These are phyloP conservation scores for Gari tellinella DNA, from an alignment of 2,888 invertebrate genomes.

Conservation along the genomic window DNA sequence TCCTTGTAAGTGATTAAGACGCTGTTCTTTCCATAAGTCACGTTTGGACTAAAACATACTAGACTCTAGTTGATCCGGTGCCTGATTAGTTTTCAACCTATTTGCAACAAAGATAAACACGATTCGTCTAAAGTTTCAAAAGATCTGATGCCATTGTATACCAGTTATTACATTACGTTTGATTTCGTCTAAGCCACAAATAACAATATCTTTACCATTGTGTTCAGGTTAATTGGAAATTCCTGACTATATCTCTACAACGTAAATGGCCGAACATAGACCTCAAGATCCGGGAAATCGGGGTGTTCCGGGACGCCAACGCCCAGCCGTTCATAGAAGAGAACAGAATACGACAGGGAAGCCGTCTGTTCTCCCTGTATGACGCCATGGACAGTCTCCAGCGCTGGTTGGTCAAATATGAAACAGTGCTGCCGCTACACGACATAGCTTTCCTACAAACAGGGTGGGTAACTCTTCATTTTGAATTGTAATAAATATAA, in stretches of 20 bases:
- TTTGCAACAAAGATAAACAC: no score
- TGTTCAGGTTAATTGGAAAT: conserved; percentile 74
- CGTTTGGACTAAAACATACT: no score
- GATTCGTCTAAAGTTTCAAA: no score
- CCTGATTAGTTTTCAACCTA: no score
- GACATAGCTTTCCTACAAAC: conserved; percentile 73
- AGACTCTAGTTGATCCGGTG: no score
- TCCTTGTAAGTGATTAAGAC: no score
- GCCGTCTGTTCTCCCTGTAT: conserved; percentile 69
- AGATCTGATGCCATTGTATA: no score
- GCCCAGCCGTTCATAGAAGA: conserved; percentile 77
- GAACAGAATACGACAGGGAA: conserved; percentile 66
- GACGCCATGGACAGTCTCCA: conserved; percentile 72
- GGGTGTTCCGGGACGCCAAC: conserved; percentile 71
- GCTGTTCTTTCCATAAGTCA: no score
- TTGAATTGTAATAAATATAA: no score
- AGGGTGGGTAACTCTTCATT: conserved; percentile 59
- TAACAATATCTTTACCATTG: no score
- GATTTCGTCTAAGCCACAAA: no score
- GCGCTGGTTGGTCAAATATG: conserved; percentile 68
- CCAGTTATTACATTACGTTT: no score
- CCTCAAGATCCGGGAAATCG: conserved; percentile 72
- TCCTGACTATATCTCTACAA: conserved; percentile 68
- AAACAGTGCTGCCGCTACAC: conserved; percentile 66
- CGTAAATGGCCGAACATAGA: conserved; percentile 69